phyloP scores from a whole-genome alignment of 2,113 vertebrate genomes.

The Eretmodus cyanostictus region DNA sequence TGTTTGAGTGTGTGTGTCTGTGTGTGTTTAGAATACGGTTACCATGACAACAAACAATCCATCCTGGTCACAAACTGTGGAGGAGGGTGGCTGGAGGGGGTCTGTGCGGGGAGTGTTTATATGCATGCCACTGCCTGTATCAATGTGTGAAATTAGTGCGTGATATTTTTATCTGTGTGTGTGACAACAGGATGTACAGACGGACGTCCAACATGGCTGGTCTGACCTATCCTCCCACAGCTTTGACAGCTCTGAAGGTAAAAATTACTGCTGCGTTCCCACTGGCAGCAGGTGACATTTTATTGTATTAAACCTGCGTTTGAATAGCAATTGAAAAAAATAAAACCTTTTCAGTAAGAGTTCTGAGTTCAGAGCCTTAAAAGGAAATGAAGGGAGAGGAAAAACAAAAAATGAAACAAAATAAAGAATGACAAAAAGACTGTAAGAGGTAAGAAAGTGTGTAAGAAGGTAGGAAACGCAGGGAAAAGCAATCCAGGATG shows the following conservation, averaged over 20 bases:
- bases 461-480: neutral
- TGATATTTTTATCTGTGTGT: neutral
- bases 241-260: slow-evolving; percentile 90
- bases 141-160: neutral
- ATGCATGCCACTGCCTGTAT: neutral
- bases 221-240: slow-evolving; percentile 87
- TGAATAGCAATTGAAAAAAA: neutral
- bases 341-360: neutral
- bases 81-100: slow-evolving; percentile 10
- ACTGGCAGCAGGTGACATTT: neutral
- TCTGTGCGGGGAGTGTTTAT: neutral
- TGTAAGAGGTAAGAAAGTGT: neutral
- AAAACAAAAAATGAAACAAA: neutral
- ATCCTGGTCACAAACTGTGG: slow-evolving; percentile 34
- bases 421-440: neutral
- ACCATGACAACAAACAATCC: slow-evolving; percentile 19
- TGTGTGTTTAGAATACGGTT: slow-evolving; percentile 31
- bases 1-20: neutral
- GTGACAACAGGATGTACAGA: slow-evolving; percentile 88
- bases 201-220: slow-evolving; percentile 92
- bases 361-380: neutral
- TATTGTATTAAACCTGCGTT: neutral
- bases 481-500: neutral
- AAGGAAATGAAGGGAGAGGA: neutral
- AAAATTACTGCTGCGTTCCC: neutral